Percentiles rank a stretch among this genome's conserved stretches.
phyloP scores from a whole-genome alignment of 1,140 invertebrate genomes.

The Papilio machaon region DNA sequence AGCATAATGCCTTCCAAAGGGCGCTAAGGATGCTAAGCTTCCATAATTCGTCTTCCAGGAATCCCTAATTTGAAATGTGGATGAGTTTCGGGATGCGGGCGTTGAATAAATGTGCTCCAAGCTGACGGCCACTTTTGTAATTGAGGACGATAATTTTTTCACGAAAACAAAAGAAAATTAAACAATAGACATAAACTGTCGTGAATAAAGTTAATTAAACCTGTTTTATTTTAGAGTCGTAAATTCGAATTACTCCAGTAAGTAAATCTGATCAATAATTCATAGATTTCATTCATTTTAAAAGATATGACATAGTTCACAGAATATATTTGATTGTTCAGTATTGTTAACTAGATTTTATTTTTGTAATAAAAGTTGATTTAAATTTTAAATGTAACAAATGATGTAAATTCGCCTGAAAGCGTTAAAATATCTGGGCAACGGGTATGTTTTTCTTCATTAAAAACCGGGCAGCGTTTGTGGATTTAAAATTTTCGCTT shows the following conservation, averaged over 20 bases:
- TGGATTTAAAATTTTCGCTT: constrained; percentile 78
- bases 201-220: background rate
- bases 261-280: no score
- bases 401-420: constrained; percentile 30
- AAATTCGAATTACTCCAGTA: no score
- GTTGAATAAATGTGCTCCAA: constrained; percentile 29
- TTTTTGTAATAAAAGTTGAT: background rate
- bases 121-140: constrained; percentile 25
- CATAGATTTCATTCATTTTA: no score
- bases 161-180: constrained; percentile 10
- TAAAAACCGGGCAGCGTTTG: constrained; percentile 58
- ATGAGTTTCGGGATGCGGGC: constrained; percentile 68
- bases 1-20: constrained; percentile 78
- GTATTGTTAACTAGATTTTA: background rate
- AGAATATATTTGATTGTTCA: background rate
- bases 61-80: constrained; percentile 81
- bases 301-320: no score
- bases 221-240: background rate
- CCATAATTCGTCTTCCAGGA: constrained; percentile 80
- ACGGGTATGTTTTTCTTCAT: constrained; percentile 69
- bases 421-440: constrained; percentile 41
- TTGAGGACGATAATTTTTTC: constrained; percentile 8
- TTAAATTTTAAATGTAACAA: constrained; percentile 5
- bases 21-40: constrained; percentile 74
- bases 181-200: background rate